A percentile compares a stretch with the other conserved stretches of the same genome.
Evolutionary conservation across 2,888 invertebrate species (phyloP).

Genomic region (Pinctada fucata): DNA sequence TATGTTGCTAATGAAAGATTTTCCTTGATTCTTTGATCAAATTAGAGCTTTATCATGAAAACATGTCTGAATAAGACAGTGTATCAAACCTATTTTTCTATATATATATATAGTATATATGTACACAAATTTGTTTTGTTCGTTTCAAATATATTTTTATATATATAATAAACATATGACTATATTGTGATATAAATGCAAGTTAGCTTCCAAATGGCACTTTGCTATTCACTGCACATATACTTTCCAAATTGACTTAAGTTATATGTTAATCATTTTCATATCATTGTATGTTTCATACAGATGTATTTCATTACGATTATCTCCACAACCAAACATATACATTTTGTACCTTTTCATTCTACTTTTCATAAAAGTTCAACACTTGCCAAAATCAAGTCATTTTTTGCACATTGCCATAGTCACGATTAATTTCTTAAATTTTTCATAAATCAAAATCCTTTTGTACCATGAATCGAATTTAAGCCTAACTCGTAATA

Average conservation of each 20-base stretch:
- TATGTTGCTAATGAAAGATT: no score
- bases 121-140: conserved; percentile 15
- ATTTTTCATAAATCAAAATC: no score
- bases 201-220: not conserved
- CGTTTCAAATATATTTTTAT: conserved; percentile 13
- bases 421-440: no score
- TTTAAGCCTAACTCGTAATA: no score
- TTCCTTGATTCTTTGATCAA: not conserved
- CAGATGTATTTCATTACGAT: no score
- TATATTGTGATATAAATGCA: not conserved
- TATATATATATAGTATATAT: conserved; percentile 6
- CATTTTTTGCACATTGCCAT: no score
- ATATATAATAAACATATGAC: not conserved
- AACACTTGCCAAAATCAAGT: no score
- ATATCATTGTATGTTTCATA: no score
- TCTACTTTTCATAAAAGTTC: no score
- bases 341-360: no score
- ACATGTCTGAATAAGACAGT: not conserved
- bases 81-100: conserved; percentile 16
- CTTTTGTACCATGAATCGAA: no score
- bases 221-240: not conserved
- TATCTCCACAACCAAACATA: no score
- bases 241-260: conserved; percentile 16
- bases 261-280: conserved; percentile 10
- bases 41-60: not conserved